A percentile compares a stretch with the other conserved stretches of the same genome.
phyloP scores from a whole-genome alignment of 2,113 vertebrate species.

The Chlamydotis undulata region DNA sequence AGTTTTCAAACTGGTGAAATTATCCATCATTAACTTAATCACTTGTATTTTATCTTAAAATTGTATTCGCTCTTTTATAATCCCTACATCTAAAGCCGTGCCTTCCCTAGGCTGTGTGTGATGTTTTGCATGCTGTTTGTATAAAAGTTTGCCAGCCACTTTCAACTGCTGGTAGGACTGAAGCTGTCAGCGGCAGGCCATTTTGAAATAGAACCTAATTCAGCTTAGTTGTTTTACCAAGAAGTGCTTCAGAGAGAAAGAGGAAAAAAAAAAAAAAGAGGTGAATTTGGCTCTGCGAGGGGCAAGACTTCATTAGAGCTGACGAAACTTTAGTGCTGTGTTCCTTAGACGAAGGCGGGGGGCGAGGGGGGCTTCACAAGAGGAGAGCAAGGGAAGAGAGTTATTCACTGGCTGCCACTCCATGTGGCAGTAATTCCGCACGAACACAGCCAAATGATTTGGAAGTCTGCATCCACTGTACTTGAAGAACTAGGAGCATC shows the following conservation, averaged over 20 bases:
- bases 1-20: slow-evolving; percentile 76
- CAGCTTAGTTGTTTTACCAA: slow-evolving; percentile 12
- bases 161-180: slow-evolving; percentile 12
- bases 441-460: slow-evolving; percentile 16
- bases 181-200: not conserved
- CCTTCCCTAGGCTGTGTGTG: slow-evolving; percentile 20
- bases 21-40: slow-evolving; percentile 80
- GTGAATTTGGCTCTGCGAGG: not conserved
- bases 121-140: slow-evolving; percentile 34
- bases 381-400: not conserved
- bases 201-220: slow-evolving; percentile 48
- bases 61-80: slow-evolving; percentile 68
- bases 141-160: slow-evolving; percentile 43
- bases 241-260: slow-evolving; percentile 5
- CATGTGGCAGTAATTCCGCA: slow-evolving; percentile 45
- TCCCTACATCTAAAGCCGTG: slow-evolving; percentile 63
- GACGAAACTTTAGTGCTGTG: not conserved
- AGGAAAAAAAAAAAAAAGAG: not conserved
- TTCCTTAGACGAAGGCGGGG: not conserved
- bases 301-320: not conserved
- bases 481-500: slow-evolving; percentile 35
- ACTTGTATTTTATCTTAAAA: slow-evolving; percentile 74
- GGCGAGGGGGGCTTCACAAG: not conserved
- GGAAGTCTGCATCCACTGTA: not conserved
- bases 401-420: slow-evolving; percentile 1